Percentiles rank a stretch among this genome's conserved stretches.
Conservation (phyloP, 2,113 vertebrate genomes). For the Vidua macroura region DNA sequence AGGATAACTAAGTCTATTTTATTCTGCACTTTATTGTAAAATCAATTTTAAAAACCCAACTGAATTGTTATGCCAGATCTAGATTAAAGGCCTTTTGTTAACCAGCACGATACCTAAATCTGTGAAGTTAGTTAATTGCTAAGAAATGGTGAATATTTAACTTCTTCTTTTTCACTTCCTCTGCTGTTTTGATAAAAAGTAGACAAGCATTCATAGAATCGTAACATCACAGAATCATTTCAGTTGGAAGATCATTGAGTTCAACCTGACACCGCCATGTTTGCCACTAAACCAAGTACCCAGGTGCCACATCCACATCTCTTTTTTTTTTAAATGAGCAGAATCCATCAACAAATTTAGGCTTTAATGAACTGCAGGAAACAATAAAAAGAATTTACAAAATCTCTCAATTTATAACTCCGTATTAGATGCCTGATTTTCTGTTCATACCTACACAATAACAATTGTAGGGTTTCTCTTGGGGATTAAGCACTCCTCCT, state of each 20-base stretch:
- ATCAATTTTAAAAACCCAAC: not conserved
- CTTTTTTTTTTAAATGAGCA: not conserved
- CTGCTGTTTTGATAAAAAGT: not conserved
- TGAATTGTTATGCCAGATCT: not conserved
- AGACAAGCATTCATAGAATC: not conserved
- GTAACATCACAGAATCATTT: not conserved
- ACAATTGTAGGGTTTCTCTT: not conserved
- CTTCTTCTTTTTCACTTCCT: not conserved
- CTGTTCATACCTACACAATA: not conserved
- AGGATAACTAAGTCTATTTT: conserved; percentile 35
- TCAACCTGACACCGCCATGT: accelerated
- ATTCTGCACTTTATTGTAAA: conserved; percentile 60
- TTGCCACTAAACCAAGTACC: not conserved
- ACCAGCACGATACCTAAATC: not conserved
- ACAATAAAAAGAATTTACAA: not conserved
- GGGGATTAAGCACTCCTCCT: accelerated
- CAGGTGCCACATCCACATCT: not conserved
- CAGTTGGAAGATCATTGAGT: not conserved
- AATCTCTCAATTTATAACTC: not conserved
- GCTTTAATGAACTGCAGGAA: not conserved
- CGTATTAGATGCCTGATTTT: not conserved
- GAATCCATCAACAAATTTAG: not conserved
- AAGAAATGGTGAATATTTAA: not conserved
- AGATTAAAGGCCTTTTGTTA: not conserved
- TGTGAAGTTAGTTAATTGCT: not conserved